Conservation (phyloP, 2,888 invertebrate genomes). For the Busseola fusca region DNA sequence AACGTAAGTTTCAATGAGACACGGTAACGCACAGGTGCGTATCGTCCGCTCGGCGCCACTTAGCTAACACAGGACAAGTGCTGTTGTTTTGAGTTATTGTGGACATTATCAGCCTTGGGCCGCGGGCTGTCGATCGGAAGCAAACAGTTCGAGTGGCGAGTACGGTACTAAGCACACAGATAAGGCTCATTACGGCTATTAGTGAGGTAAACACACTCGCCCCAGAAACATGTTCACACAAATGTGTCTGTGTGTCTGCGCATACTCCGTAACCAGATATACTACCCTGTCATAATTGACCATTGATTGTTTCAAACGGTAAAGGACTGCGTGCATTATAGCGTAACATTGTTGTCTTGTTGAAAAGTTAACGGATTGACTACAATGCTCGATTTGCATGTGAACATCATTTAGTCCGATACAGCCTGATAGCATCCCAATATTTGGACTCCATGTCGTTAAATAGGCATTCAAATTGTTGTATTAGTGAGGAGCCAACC, state of each 20-base stretch:
- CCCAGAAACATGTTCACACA: constrained; percentile 77
- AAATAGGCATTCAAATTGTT: constrained; percentile 19
- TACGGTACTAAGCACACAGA: constrained; percentile 76
- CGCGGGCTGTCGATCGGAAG: constrained; percentile 75
- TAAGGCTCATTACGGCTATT: constrained; percentile 86
- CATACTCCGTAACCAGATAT: constrained; percentile 45
- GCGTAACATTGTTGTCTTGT: constrained; percentile 14
- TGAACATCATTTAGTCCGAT: constrained; percentile 37
- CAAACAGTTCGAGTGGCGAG: constrained; percentile 79
- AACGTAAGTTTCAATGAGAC: constrained; percentile 43
- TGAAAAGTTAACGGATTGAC: constrained; percentile 30
- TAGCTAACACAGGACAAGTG: constrained; percentile 51
- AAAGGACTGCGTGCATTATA: constrained; percentile 36
- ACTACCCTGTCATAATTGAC: constrained; percentile 51
- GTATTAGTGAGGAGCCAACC: constrained; percentile 13
- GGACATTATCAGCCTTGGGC: constrained; percentile 71
- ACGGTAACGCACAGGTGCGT: constrained; percentile 32
- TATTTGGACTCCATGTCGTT: constrained; percentile 18
- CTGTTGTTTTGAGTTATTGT: constrained; percentile 59
- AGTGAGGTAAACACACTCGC: constrained; percentile 82
- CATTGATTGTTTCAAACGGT: constrained; percentile 54
- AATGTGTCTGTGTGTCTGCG: constrained; percentile 53
- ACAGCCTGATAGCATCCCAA: constrained; percentile 21
- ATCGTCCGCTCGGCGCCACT: constrained; percentile 59
- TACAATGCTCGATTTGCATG: constrained; percentile 52